Base-by-base conservation (phyloP, 2,888 invertebrate species). In the Eudasyphora cyanicolor region DNA sequence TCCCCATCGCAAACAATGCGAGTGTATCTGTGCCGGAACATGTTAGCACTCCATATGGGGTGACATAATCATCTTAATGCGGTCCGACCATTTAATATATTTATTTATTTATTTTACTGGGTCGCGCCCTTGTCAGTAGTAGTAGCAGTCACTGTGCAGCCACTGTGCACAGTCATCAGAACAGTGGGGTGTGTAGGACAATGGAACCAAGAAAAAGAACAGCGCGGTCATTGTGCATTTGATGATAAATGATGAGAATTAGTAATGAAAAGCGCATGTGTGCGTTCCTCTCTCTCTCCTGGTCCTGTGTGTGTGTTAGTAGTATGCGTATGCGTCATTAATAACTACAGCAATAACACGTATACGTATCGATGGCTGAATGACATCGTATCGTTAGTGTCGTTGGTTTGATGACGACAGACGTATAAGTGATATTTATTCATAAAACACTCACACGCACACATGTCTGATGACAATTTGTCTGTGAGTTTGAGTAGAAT, bases 61-160 rank as follows among this genome's bases (percentile, higher is more conserved):
- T 79, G 79, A 82, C 79, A 79, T 79, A 82, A 76, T 67, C 82
- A 24, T 24, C 42, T 67, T 24, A 67, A 67, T 42, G 24, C 24
- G 38, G 67, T 67, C 6, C 6, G 14, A 3, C 67, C 67, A 38
- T 38, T 42, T 42, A 2, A 27, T 57, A 14, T 38, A 19, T 17
- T 49, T 5, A 60, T 35, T 64, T 67, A 14, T 42, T 67, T 21
- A 38, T 21, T 71, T 80, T 75, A 77, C 29, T 80, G 70, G 80
- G 80, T 80, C 83, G 75, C 75, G 80, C 77, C 83, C 77, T 76
- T 80, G 80, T 80, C 83, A 57, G 21, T 73, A 45, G 45, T n/a
- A 8, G 3, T 5, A 8, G 10, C 21, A 12, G 60, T 5, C 57
- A 42, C 17, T 38, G 60, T 70, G 10, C 21, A 12, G 60, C 6